Evolutionary conservation across 2,113 vertebrate genomes (phyloP).

Genomic region (Pedetes capensis): DNA sequence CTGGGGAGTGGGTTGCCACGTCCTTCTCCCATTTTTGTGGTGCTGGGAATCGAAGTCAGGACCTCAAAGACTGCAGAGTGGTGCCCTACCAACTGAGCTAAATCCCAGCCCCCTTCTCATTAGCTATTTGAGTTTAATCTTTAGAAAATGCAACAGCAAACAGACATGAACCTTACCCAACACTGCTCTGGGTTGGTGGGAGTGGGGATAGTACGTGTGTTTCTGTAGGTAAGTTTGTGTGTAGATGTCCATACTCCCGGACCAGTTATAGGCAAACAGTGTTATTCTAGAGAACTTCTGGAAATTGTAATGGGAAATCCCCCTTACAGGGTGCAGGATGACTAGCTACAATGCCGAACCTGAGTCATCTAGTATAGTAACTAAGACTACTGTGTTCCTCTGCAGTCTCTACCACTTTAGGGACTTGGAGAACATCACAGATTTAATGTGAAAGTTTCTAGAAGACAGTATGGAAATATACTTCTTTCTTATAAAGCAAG

Average conservation of each 20-base stretch:
- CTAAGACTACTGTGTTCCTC: background rate
- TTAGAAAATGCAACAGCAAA: background rate
- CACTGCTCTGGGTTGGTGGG: background rate
- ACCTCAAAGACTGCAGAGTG: no score
- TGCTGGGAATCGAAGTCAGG: no score
- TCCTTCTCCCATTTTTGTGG: no score
- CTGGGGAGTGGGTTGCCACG: no score
- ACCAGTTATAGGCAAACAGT: background rate
- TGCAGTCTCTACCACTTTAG: background rate
- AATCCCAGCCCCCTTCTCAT: no score
- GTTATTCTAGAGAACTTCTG: background rate
- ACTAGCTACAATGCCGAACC: background rate
- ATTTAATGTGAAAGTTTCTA: background rate
- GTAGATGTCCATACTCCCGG: no score
- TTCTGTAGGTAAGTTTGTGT: background rate
- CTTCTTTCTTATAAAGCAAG: background rate
- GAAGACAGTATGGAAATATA: background rate
- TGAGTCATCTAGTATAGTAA: background rate
- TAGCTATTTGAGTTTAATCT: slow-evolving; percentile 6
- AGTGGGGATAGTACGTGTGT: background rate
- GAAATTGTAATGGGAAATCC: background rate
- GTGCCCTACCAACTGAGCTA: no score
- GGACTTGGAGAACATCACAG: background rate
- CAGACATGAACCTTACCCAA: background rate
- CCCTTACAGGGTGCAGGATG: background rate